A percentile compares a stretch with the other conserved stretches of the same genome.
Conservation (phyloP, 2,797 vertebrate genomes). For the Chaenodraco wilsoni region DNA sequence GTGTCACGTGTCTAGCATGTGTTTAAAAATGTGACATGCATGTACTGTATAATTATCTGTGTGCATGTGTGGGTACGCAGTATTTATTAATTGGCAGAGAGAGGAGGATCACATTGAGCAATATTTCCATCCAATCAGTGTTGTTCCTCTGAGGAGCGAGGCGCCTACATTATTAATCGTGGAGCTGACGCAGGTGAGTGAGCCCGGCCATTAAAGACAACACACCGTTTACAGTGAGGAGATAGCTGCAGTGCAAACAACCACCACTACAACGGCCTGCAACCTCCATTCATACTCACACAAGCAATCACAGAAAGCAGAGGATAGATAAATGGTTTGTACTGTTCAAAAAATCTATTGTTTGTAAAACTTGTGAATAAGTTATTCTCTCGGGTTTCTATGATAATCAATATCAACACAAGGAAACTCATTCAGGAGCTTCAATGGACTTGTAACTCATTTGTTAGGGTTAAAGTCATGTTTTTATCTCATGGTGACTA, state of each 20-base stretch:
- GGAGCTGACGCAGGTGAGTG: constrained; percentile 43
- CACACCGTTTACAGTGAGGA: constrained; percentile 31
- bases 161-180: constrained; percentile 57
- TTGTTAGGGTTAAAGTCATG: neutral
- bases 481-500: neutral
- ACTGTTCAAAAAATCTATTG: constrained; percentile 24
- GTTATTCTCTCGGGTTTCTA: constrained; percentile 16
- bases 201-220: constrained; percentile 45
- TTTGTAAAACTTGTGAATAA: constrained; percentile 15
- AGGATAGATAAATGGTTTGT: constrained; percentile 9
- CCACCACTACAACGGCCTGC: neutral
- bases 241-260: constrained; percentile 3
- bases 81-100: constrained; percentile 27
- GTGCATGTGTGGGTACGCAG: neutral
- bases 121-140: constrained; percentile 53
- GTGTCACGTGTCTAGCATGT: constrained; percentile 1
- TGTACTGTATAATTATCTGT: neutral
- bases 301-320: constrained; percentile 48
- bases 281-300: constrained; percentile 9
- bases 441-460: neutral
- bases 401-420: constrained; percentile 29
- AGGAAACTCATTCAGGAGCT: neutral
- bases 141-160: constrained; percentile 25
- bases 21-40: constrained; percentile 6
- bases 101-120: constrained; percentile 15